Evolutionary conservation across 2,113 vertebrate genomes (phyloP), one percentile per base, ranked within the genome.

Genomic region (Microcebus murinus): DNA sequence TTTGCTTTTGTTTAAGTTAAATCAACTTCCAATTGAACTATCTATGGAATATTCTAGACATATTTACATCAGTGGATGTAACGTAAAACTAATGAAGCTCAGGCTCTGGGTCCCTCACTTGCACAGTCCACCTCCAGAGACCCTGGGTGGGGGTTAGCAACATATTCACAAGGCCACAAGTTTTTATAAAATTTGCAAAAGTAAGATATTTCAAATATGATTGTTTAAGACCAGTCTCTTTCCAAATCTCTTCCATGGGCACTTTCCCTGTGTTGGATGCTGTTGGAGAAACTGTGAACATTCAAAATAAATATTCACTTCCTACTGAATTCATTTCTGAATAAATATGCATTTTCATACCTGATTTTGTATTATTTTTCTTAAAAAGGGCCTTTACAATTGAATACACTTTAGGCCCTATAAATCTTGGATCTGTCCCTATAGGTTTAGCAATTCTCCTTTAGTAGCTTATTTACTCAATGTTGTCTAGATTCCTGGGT

Each of bases 301-400:
- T 86, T 89, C 84, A 92, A 71, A 83, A 94, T 96, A 96, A 92
- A 87, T 79, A 95, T 10, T 98, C 57, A 93, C 70, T 68, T 96
- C 63, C 48, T 94, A 91, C 25, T 48, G 29, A 87, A 88, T 67
- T 92, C 31, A 68, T 23, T 89, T 91, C 55, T 74, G 42, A 55
- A 90, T 82, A 95, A 90, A 82, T 31, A 59, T 42, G 23, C 31
- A 52, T 87, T 96, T 95, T 91, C 23, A 63, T 61, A 65, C 45
- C 42, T 76, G 88, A 89, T 94, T 93, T 83, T 93, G 31, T 88
- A 68, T 81, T 81, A 1, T 87, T 81, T 88, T 67, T 77, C n/a
- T 91, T 87, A 90, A 81, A 83, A 13, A 59, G 8, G 25, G 4
- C 14, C 34, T 96, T 84, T 73, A 36, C 3, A 18, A 63, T 31